phyloP scores from a whole-genome alignment of 1,140 invertebrate genomes.

The Dolichoris vasculosae region DNA sequence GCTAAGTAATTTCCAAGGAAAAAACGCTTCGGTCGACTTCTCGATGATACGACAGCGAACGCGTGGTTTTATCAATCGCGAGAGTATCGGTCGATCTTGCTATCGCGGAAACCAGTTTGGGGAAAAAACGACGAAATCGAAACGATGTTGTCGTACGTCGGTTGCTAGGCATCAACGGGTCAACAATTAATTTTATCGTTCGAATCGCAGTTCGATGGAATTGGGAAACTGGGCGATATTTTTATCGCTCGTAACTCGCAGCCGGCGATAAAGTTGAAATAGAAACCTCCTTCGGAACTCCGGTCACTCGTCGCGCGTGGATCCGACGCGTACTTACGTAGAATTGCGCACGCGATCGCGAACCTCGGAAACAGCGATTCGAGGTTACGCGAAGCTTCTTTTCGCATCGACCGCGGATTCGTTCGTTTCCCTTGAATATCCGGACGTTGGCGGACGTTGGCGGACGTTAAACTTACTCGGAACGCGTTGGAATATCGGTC shows the following conservation, averaged over 20 bases:
- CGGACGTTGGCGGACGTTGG: no score
- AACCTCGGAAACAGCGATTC: background rate
- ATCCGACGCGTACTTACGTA: no score
- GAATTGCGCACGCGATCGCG: no score
- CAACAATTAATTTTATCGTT: constrained; percentile 12
- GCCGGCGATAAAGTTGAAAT: no score
- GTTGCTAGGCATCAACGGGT: constrained; percentile 34
- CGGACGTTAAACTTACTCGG: no score
- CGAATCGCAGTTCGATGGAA: background rate
- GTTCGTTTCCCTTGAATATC: no score
- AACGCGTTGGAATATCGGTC: no score
- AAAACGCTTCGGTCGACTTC: background rate
- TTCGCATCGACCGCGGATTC: no score
- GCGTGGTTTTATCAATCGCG: background rate
- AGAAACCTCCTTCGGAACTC: no score
- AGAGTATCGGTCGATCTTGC: no score
- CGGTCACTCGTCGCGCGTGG: no score
- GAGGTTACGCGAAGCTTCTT: background rate
- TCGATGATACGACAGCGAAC: background rate
- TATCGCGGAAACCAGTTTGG: background rate
- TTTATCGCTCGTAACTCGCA: no score
- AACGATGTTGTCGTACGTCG: background rate
- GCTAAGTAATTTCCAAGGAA: background rate
- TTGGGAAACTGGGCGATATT: background rate
- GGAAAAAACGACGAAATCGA: background rate